Conservation (phyloP, 2,113 vertebrate genomes). For the Varanus salvator region DNA sequence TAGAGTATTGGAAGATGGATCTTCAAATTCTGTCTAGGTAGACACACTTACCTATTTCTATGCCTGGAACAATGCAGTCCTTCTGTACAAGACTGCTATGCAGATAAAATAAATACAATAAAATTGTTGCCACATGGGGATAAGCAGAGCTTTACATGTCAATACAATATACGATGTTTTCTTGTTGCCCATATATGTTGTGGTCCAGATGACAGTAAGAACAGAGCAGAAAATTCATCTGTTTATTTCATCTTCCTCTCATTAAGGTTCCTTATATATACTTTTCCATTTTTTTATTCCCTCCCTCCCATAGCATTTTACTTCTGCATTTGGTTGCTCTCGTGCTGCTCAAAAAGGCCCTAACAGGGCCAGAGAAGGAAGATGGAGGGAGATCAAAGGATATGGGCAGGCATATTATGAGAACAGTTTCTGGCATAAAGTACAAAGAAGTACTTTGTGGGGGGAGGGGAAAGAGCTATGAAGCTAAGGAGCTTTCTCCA, state of each 20-base stretch:
- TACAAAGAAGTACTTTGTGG: background rate
- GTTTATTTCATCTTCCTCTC: background rate
- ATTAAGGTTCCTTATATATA: background rate
- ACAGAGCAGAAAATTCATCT: background rate
- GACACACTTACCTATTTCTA: background rate
- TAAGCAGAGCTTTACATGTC: background rate
- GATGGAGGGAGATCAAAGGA: conserved; percentile 11
- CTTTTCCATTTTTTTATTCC: background rate
- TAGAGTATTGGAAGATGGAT: background rate
- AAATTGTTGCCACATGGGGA: background rate
- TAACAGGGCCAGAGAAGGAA: background rate
- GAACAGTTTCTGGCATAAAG: conserved; percentile 5
- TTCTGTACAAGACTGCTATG: background rate
- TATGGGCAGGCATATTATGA: background rate
- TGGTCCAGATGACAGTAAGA: background rate
- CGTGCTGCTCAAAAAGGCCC: background rate
- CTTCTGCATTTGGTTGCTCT: background rate
- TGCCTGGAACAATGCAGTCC: background rate
- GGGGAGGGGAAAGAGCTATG: background rate
- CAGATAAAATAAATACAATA: background rate
- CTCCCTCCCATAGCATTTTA: background rate
- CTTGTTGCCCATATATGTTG: background rate
- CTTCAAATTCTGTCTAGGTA: background rate
- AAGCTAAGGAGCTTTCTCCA: background rate
- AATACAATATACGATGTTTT: background rate